Conservation (phyloP, 1,140 invertebrate species). For the Atta texana region DNA sequence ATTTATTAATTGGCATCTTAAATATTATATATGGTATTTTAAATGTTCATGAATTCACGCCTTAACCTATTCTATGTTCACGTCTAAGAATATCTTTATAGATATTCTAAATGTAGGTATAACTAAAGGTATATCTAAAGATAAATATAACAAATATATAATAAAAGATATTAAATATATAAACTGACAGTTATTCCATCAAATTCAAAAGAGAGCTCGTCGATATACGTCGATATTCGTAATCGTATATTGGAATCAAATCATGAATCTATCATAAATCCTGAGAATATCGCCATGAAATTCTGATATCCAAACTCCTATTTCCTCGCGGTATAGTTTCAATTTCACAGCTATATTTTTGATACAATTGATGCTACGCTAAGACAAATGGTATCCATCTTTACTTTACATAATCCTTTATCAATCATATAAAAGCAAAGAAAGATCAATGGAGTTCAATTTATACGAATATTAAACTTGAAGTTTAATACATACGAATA, state of each 20-base stretch:
- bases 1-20: not conserved
- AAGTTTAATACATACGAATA: not conserved
- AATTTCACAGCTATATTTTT: not conserved
- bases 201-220: constrained; percentile 30
- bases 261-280: constrained; percentile 44
- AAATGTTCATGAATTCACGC: not conserved
- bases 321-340: constrained; percentile 15
- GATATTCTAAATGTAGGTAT: too few relatives aligned
- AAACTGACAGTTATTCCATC: not conserved
- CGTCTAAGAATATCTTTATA: constrained; percentile 4
- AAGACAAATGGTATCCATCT: not conserved
- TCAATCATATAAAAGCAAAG: not conserved
- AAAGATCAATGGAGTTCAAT: not conserved
- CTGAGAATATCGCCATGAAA: constrained; percentile 31
- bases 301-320: not conserved
- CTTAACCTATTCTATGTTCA: not conserved
- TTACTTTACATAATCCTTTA: not conserved
- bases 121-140: too few relatives aligned
- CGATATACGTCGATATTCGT: not conserved
- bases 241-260: constrained; percentile 47
- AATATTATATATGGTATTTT: not conserved
- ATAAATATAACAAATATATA: not conserved
- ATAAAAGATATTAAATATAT: constrained; percentile 1
- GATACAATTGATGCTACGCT: not conserved
- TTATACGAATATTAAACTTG: not conserved